Evolutionary conservation across 2,113 vertebrate genomes (phyloP).

Genomic region (Romanogobio albipinnatus): DNA sequence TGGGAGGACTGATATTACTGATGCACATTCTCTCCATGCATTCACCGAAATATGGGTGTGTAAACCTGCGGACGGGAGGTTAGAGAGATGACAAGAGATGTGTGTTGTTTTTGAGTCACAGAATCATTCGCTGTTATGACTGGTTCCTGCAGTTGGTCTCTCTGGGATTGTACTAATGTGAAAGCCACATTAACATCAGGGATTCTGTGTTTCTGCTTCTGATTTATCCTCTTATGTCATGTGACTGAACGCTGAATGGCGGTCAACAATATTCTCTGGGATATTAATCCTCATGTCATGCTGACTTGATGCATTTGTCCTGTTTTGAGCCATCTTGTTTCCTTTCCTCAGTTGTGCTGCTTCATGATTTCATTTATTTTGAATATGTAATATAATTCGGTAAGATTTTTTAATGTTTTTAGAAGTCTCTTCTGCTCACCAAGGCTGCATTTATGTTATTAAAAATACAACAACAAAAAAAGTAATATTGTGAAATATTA

Average conservation of each 20-base stretch:
- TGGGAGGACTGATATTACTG: background rate
- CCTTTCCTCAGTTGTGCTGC: background rate
- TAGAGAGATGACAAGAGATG: background rate
- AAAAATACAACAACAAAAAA: too few species aligned
- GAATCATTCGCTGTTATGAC: background rate
- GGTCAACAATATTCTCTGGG: constrained; percentile 35
- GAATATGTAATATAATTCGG: too few species aligned
- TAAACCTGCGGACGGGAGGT: background rate
- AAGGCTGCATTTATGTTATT: too few species aligned
- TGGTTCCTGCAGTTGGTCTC: background rate
- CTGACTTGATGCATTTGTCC: background rate
- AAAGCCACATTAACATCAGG: constrained; percentile 16
- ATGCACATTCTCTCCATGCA: background rate
- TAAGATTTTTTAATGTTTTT: too few species aligned
- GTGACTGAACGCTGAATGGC: constrained; percentile 31
- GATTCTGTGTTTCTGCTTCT: constrained; percentile 62
- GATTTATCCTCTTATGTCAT: constrained; percentile 59
- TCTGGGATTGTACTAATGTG: constrained; percentile 20
- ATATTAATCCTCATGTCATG: constrained; percentile 46
- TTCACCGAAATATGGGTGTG: background rate
- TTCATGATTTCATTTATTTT: background rate
- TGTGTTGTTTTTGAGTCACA: background rate
- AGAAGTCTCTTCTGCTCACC: too few species aligned
- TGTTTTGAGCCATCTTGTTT: background rate
- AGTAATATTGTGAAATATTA: too few species aligned